phyloP scores from a whole-genome alignment of 2,888 invertebrate species.

The Nomada lathburiana region DNA sequence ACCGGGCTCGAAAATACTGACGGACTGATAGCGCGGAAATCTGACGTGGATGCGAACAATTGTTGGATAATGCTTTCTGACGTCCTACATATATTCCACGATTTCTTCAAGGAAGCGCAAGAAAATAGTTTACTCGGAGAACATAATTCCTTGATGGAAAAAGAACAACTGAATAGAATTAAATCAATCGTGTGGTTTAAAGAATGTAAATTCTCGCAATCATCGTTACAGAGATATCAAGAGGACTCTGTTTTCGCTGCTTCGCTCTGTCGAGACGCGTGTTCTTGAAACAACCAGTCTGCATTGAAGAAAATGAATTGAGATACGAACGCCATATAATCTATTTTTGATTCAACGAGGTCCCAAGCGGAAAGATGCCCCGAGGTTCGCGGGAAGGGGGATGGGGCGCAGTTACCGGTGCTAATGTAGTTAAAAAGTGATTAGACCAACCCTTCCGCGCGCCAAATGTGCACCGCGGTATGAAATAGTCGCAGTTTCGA shows the following conservation, averaged over 20 bases:
- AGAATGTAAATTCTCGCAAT: not conserved
- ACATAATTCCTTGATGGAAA: too few species aligned
- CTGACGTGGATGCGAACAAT: not conserved
- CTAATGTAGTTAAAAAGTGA: conserved; percentile 76
- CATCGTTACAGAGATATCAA: conserved; percentile 22
- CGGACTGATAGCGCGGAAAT: not conserved
- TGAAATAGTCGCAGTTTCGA: conserved; percentile 60
- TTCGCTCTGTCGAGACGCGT: not conserved
- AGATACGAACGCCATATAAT: conserved; percentile 65
- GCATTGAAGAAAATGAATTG: conserved; percentile 64
- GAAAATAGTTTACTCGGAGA: too few species aligned
- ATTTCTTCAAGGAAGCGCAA: too few species aligned
- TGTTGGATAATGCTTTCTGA: not conserved
- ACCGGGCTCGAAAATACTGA: not conserved
- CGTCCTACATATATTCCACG: too few species aligned
- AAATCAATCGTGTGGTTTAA: too few species aligned
- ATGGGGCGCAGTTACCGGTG: conserved; percentile 62
- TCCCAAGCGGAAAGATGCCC: conserved; percentile 52
- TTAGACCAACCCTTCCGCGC: conserved; percentile 72
- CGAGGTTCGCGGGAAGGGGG: conserved; percentile 33
- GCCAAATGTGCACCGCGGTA: conserved; percentile 64
- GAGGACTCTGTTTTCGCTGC: not conserved
- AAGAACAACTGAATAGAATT: too few species aligned
- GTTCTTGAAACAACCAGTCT: conserved; percentile 2
- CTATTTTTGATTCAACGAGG: conserved; percentile 72